Evolutionary conservation across 2,888 invertebrate genomes (phyloP).

Genomic region (Papilio demoleus): DNA sequence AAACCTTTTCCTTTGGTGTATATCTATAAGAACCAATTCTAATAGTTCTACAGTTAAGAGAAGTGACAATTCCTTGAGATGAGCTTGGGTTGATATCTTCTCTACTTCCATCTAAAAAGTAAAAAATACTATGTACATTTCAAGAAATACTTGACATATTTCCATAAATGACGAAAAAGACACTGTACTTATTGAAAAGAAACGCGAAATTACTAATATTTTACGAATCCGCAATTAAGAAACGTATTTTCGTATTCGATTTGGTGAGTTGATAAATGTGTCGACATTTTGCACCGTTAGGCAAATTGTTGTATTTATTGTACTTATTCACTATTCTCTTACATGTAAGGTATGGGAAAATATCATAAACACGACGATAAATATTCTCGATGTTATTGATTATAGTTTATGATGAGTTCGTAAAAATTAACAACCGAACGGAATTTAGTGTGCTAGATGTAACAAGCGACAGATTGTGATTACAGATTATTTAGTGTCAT

Average conservation of each 20-base stretch:
- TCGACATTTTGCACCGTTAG: not conserved
- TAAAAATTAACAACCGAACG: not conserved
- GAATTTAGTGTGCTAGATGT: not conserved
- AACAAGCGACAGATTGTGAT: not conserved
- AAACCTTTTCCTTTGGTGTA: constrained; percentile 88
- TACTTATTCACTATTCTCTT: not conserved
- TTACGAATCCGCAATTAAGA: not conserved
- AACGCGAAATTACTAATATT: not conserved
- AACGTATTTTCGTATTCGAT: not conserved
- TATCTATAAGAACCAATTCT: constrained; percentile 94
- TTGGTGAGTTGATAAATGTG: not conserved
- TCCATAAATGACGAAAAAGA: no score
- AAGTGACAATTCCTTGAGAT: constrained; percentile 78
- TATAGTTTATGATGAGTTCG: not conserved
- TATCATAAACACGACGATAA: not conserved
- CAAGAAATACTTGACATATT: constrained; percentile 8
- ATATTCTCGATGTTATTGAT: constrained; percentile 19
- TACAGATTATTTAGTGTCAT: not conserved
- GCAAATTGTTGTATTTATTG: not conserved
- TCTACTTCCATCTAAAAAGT: constrained; percentile 82
- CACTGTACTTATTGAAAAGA: no score
- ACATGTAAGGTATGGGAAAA: not conserved
- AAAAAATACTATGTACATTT: constrained; percentile 37
- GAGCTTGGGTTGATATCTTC: constrained; percentile 76
- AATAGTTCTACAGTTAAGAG: constrained; percentile 88